Base-by-base conservation (phyloP, 2,888 invertebrate genomes). In the Xestia sexstrigata region DNA sequence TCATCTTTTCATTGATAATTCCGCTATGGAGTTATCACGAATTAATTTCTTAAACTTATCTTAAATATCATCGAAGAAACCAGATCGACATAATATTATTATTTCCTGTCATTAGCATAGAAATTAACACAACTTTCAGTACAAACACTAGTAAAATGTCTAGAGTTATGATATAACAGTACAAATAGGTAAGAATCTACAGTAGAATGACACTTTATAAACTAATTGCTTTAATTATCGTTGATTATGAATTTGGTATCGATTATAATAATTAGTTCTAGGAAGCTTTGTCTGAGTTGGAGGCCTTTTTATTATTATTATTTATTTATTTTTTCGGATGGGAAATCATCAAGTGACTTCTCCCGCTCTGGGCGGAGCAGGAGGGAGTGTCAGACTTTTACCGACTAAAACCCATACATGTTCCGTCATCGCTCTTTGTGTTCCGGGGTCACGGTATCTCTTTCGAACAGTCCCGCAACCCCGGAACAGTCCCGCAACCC, bases 91-190 rank as follows among this genome's bases (percentile, higher is more conserved):
- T 55, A 26, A 45, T 47, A 45, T 52, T 58, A 76, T 70, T 30
- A 80, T 82, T 70, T 80, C 60, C 66, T 70, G 60, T 23, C 70
- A 52, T 82, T 82, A 60, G 49, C 70, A 62, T 67, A 35, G 3
- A 60, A 55, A 76, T 70, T 47, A 26, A 70, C 30, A 70, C 4
- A 42, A 65, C 7, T 79, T 26, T 68, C 6, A 42, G 1, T 8
- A 9, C 6, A 73, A 62, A 79, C 3, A 26, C 20, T 2, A 45
- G 35, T 81, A 70, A 66, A 76, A 82, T 76, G 20, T 39, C 0
- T 45, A 30, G 35, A 70, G 39, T 55, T 75, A 65, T 69, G 30
- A 30, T 15, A 62, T 45, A 49, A 45, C 47, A 68, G 47, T 58
- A 58, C n/a, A 35, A n/a, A 1, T 47, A 47, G 42, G 20, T 52